Evolutionary conservation across 2,113 vertebrate genomes (phyloP), one percentile per base, ranked within the genome.

Genomic region (Oreocharis arfaki): DNA sequence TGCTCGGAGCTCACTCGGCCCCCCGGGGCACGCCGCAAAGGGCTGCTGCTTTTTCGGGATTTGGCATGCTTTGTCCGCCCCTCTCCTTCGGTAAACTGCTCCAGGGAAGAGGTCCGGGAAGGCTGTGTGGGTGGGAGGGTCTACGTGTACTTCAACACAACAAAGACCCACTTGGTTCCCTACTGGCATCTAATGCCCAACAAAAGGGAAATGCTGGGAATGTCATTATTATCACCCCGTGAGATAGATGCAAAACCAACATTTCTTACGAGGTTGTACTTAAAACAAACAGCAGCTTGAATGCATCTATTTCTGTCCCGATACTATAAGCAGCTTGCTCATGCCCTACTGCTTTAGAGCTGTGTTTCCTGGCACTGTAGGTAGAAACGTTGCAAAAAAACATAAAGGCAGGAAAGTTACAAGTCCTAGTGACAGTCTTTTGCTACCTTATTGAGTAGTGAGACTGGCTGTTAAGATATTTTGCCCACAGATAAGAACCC

Each of bases 161-260:
- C 97, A 98, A 94, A 90, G 87, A 91, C 63, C 52, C 41, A 24
- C 89, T 96, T 87, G 90, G 46, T 65, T 84, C 59, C 92, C 69
- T n/a, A 47, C 12, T 70, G 64, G 75, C 41, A 83, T 63, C 24
- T 84, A 61, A 65, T 26, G 60, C 49, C 44, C 73, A 78, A 96
- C 97, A 98, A 98, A 97, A 92, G 86, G 75, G 93, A 95, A 53
- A 22, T 44, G 33, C 75, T 24, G 75, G 55, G 87, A 75, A 89
- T 18, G 21, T 80, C 94, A 12, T 90, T 68, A 47, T 68, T 74
- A 90, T 71, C 75, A 28, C 61, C 61, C 24, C 15, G 33, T 16
- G 60, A 78, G 75, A 87, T 6, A 56, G 50, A 86, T 57, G 42
- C 42, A 69, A 90, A 75, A n/a, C 8, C 53, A 89, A 21, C 68